phyloP scores from a whole-genome alignment of 1,140 invertebrate species.

The Bradysia coprophila region DNA sequence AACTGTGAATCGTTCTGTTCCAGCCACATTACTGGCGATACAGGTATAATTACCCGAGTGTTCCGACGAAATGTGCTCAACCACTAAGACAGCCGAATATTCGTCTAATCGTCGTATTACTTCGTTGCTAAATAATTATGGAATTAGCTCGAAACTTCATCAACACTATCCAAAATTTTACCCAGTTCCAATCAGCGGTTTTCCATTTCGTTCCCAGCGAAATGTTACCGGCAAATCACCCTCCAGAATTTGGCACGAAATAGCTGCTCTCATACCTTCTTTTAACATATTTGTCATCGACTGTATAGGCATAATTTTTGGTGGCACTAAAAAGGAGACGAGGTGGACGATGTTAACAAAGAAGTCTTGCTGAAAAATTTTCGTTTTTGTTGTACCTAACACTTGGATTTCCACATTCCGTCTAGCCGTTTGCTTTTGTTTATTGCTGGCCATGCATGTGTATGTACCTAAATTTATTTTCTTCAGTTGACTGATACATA shows the following conservation, averaged over 20 bases:
- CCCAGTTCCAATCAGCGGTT: constrained; percentile 30
- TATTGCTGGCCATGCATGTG: constrained; percentile 73
- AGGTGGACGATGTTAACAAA: no score
- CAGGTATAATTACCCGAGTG: constrained; percentile 83
- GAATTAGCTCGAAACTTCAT: not conserved
- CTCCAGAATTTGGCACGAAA: constrained; percentile 85
- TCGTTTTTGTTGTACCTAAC: no score
- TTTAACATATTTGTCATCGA: constrained; percentile 58
- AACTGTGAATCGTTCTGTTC: constrained; percentile 51
- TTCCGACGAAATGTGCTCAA: constrained; percentile 63
- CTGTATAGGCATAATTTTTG: constrained; percentile 72
- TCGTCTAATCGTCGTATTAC: constrained; percentile 53
- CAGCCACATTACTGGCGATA: constrained; percentile 66
- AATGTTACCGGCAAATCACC: constrained; percentile 86
- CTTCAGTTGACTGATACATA: no score
- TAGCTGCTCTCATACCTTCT: constrained; percentile 81
- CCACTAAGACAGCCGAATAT: constrained; percentile 75
- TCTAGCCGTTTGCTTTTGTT: constrained; percentile 57
- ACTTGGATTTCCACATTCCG: constrained; percentile 71
- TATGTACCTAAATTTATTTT: no score
- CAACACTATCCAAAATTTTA: constrained; percentile 2
- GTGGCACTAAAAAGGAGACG: constrained; percentile 42
- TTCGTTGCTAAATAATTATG: constrained; percentile 12
- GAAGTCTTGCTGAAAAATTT: no score
- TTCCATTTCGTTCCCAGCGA: constrained; percentile 65